Conservation (phyloP, 2,113 vertebrate genomes). For the Stegastes partitus region DNA sequence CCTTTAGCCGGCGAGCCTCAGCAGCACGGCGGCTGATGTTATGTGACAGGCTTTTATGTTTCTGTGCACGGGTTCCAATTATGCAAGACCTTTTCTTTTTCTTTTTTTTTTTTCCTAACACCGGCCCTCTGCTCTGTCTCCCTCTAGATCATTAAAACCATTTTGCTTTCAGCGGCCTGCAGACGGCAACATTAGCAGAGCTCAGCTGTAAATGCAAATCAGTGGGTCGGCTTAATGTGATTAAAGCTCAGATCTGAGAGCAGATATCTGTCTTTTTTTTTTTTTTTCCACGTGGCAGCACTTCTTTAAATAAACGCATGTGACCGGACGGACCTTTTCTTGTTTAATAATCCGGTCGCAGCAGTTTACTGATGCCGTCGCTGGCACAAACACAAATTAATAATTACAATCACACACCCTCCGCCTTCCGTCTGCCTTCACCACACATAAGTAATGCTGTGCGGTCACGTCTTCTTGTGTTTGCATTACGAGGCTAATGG, state of each 20-base stretch:
- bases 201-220: slow-evolving; percentile 61
- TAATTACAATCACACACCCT: too few relatives aligned
- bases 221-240: slow-evolving; percentile 49
- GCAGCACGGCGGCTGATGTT: slow-evolving; percentile 36
- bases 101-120: slow-evolving; percentile 24
- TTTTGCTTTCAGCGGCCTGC: slow-evolving; percentile 45
- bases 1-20: slow-evolving; percentile 9
- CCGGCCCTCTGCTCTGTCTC: slow-evolving; percentile 14
- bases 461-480: background rate
- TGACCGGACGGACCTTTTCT: too few relatives aligned
- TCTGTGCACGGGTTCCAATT: slow-evolving; percentile 43
- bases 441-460: background rate
- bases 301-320: background rate
- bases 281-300: slow-evolving; percentile 5
- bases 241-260: slow-evolving; percentile 49
- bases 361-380: background rate
- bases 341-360: background rate
- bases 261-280: slow-evolving; percentile 20
- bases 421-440: too few relatives aligned
- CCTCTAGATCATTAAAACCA: slow-evolving; percentile 58
- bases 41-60: slow-evolving; percentile 57
- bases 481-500: background rate
- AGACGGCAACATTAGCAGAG: slow-evolving; percentile 41
- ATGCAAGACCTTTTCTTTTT: slow-evolving; percentile 29
- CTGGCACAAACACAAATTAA: too few relatives aligned